Evolutionary conservation across 2,113 vertebrate species (phyloP).

Genomic region (Elephas maximus): DNA sequence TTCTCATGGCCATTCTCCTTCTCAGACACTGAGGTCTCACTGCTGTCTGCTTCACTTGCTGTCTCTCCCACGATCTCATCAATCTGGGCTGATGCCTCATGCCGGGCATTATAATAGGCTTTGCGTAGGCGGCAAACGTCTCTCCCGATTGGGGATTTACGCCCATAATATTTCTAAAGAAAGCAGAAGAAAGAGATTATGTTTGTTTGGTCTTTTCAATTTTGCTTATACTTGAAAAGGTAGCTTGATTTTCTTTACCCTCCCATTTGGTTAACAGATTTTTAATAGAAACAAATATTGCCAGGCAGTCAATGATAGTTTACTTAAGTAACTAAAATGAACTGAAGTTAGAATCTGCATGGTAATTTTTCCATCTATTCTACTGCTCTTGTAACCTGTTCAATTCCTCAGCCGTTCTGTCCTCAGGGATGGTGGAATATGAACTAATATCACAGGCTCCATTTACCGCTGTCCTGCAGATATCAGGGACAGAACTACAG

Average conservation of each 20-base stretch:
- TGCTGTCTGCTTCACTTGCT: conserved; percentile 98
- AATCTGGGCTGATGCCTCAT: conserved; percentile 96
- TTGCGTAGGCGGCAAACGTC: conserved; percentile 97
- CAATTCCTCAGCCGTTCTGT: not conserved
- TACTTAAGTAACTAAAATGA: conserved; percentile 39
- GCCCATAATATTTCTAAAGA: conserved; percentile 97
- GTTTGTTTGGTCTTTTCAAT: conserved; percentile 28
- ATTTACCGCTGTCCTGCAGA: not conserved
- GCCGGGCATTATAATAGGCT: conserved; percentile 96
- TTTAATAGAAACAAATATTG: not conserved
- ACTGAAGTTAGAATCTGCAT: conserved; percentile 4
- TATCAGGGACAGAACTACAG: not conserved
- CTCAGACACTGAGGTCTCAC: conserved; percentile 92
- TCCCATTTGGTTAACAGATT: not conserved
- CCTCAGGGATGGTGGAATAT: not conserved
- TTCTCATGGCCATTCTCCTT: conserved; percentile 90
- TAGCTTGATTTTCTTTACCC: not conserved
- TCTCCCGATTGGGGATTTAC: conserved; percentile 95
- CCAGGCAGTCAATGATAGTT: not conserved
- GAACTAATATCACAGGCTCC: not conserved
- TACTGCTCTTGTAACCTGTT: not conserved
- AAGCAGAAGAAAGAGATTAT: conserved; percentile 11
- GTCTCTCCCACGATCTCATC: conserved; percentile 99
- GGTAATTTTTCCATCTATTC: not conserved
- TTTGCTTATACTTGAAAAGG: not conserved